Conservation (phyloP, 2,113 vertebrate species). For the Pluvianellus socialis region DNA sequence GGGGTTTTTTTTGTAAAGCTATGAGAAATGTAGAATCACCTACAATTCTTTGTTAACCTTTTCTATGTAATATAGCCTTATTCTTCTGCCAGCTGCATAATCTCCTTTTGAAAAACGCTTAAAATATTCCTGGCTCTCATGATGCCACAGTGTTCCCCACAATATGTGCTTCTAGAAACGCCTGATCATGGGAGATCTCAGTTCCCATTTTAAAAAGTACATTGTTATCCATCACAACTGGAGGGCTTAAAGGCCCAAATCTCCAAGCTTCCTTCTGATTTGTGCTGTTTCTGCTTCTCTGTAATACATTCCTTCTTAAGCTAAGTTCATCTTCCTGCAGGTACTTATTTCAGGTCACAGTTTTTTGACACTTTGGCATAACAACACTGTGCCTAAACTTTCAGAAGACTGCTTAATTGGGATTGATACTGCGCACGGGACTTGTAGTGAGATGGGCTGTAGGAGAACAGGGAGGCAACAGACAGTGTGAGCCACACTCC, state of each 20-base stretch:
- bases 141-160: too few species aligned
- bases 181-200: fast-evolving
- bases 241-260: background rate
- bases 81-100: background rate
- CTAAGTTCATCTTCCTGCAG: background rate
- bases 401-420: background rate
- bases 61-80: background rate
- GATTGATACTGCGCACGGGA: background rate
- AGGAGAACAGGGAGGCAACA: background rate
- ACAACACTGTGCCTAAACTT: background rate
- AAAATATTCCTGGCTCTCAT: background rate
- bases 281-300: background rate
- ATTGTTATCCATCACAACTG: background rate
- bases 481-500: background rate
- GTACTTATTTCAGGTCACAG: background rate
- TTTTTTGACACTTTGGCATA: background rate
- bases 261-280: background rate
- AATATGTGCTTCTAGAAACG: background rate
- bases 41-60: background rate
- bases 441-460: background rate
- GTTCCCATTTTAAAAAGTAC: background rate
- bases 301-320: background rate
- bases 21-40: background rate
- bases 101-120: background rate
- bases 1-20: background rate